Evolutionary conservation across 2,888 invertebrate species (phyloP).

Genomic region (Papilio protenor): DNA sequence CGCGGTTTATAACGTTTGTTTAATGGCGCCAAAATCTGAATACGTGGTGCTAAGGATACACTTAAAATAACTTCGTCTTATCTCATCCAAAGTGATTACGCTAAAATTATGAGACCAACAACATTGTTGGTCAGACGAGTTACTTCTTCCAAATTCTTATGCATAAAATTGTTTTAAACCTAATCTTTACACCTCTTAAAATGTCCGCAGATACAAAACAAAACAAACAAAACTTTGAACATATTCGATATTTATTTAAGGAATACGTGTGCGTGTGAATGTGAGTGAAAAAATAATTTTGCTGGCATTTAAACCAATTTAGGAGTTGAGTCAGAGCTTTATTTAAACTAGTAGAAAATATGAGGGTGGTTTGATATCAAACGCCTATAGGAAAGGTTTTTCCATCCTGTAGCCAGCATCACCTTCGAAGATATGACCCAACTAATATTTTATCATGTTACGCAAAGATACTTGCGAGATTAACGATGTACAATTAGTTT

Average conservation of each 20-base stretch:
- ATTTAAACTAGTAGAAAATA: not conserved
- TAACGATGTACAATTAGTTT: slow-evolving; percentile 28
- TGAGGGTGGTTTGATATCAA: not conserved
- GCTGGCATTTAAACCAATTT: not conserved
- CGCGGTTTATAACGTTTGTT: slow-evolving; percentile 32
- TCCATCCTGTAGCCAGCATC: not conserved
- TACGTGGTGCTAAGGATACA: slow-evolving; percentile 11
- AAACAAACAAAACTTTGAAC: not conserved
- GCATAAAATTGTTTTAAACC: not conserved
- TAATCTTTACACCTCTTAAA: not conserved
- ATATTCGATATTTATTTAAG: not conserved
- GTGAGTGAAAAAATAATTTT: not conserved
- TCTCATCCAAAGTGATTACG: not conserved
- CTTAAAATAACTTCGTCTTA: slow-evolving; percentile 12
- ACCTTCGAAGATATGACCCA: not conserved
- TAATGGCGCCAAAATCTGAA: slow-evolving; percentile 28
- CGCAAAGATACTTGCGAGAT: not conserved
- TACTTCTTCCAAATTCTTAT: not conserved
- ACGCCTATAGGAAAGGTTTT: not conserved
- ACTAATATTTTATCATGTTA: not conserved
- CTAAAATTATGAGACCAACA: not conserved
- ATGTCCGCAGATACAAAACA: not conserved
- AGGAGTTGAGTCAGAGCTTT: not conserved
- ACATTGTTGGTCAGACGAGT: not conserved
- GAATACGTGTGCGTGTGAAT: not conserved